These are phyloP conservation scores for Salticus scenicus DNA, from an alignment of 2,888 invertebrate species.

Conservation along the genomic window DNA sequence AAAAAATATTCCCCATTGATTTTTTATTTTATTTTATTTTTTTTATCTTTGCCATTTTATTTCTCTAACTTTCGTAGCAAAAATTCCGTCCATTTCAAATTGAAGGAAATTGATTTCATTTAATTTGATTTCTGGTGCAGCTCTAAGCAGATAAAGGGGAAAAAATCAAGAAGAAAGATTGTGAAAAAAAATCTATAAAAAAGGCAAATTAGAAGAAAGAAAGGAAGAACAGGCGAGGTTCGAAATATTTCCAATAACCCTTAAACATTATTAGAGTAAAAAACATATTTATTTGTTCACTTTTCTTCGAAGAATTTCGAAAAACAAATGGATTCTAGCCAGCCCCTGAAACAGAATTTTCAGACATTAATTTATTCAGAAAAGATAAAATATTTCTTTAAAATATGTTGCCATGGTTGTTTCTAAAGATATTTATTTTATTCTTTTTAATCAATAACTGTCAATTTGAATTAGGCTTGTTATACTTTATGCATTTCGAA, in stretches of 20 bases:
- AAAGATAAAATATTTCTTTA: neutral
- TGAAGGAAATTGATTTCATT: neutral
- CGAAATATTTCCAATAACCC: neutral
- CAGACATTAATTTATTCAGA: neutral
- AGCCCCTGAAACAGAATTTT: neutral
- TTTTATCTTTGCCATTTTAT: neutral
- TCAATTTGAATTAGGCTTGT: neutral
- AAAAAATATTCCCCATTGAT: neutral
- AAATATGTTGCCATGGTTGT: neutral
- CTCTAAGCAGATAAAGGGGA: neutral
- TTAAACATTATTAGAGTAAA: neutral
- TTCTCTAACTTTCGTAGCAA: neutral
- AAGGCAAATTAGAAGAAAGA: neutral
- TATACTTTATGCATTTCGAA: too few species aligned
- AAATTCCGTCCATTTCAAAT: neutral
- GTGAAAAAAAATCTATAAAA: neutral
- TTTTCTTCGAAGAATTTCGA: neutral
- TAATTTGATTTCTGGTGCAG: constrained; percentile 1
- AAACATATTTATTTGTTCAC: neutral
- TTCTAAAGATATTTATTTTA: neutral
- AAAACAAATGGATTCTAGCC: neutral
- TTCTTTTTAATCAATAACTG: neutral
- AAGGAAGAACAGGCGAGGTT: neutral
- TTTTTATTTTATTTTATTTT: neutral
- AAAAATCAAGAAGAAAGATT: neutral